Evolutionary conservation across 2,888 invertebrate species (phyloP).

Genomic region (Catotricha subobsoleta): DNA sequence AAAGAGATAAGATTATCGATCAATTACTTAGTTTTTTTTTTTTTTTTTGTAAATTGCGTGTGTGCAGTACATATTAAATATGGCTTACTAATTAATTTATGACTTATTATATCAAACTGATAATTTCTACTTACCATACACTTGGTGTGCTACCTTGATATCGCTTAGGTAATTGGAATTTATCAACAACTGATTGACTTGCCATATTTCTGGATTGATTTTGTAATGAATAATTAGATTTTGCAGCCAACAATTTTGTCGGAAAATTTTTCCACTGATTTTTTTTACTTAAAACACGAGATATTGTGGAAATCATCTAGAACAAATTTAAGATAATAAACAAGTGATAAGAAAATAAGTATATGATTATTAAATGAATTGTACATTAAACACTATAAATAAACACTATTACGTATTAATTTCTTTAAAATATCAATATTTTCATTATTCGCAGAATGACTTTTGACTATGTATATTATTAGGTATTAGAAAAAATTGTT

Average conservation of each 20-base stretch:
- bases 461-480: too few relatives aligned
- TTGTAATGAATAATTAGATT: neutral
- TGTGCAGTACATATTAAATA: too few relatives aligned
- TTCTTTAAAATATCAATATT: too few relatives aligned
- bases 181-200: constrained; percentile 9
- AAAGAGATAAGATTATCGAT: too few relatives aligned
- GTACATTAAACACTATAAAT: neutral
- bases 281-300: neutral
- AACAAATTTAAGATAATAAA: neutral
- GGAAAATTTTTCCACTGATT: neutral
- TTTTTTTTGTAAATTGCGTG: too few relatives aligned
- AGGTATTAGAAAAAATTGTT: too few relatives aligned
- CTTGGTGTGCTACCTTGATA: constrained; percentile 26
- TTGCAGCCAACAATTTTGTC: neutral
- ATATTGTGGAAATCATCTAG: neutral
- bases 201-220: neutral
- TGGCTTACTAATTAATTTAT: too few relatives aligned
- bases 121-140: constrained; percentile 19
- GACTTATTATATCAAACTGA: neutral
- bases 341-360: neutral
- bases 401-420: too few relatives aligned
- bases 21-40: too few relatives aligned
- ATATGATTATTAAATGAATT: neutral
- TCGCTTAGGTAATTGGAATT: constrained; percentile 25
- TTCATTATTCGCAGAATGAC: too few relatives aligned